Conservation (phyloP, 1,140 invertebrate species). For the Alviniconcha marisindica region DNA sequence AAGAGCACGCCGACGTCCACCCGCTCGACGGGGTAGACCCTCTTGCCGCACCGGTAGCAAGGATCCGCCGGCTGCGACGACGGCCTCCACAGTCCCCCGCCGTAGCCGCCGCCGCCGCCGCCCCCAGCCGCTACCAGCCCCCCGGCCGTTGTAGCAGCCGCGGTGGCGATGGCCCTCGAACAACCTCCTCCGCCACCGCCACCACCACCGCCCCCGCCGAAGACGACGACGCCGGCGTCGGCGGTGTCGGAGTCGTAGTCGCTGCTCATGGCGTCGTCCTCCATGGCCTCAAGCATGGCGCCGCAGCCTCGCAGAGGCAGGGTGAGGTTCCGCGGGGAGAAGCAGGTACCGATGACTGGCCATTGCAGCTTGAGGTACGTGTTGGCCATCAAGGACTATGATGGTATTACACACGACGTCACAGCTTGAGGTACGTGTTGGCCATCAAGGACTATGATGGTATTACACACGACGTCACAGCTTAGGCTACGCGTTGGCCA, state of each 20-base stretch:
- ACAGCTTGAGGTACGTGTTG: conserved; percentile 5
- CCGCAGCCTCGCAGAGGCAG: not conserved
- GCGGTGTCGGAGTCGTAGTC: conserved; percentile 61
- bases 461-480: too few species aligned
- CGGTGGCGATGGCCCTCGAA: too few species aligned
- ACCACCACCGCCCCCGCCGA: not conserved
- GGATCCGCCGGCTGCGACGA: conserved; percentile 58
- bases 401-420: too few species aligned
- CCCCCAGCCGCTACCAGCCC: not conserved
- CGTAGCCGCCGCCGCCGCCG: not conserved
- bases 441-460: too few species aligned
- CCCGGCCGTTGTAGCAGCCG: not conserved
- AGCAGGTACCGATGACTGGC: not conserved
- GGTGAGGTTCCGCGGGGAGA: conserved; percentile 16
- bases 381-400: not conserved
- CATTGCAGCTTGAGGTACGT: conserved; percentile 18
- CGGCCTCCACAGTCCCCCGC: conserved; percentile 8
- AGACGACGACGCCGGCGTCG: conserved; percentile 36
- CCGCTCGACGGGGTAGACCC: conserved; percentile 73
- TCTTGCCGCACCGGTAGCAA: conserved; percentile 68
- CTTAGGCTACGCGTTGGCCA: too few species aligned
- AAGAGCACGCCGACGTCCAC: conserved; percentile 72
- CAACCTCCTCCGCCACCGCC: not conserved
- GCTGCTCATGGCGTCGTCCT: conserved; percentile 62
- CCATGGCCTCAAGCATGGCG: conserved; percentile 47